A percentile compares a stretch with the other conserved stretches of the same genome.
phyloP scores from a whole-genome alignment of 2,888 invertebrate genomes.

The Crematogaster levior region DNA sequence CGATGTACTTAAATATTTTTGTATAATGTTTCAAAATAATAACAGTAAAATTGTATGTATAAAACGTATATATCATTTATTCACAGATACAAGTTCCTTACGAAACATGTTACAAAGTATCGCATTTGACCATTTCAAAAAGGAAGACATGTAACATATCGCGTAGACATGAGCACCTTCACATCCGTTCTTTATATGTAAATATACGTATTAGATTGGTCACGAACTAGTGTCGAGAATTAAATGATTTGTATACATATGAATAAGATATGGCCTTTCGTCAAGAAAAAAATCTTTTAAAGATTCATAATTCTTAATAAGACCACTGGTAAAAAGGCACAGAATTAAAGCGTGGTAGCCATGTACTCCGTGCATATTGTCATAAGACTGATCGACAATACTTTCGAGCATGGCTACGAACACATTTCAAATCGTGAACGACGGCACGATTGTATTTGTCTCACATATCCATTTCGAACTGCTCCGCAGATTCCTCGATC shows the following conservation, averaged over 20 bases:
- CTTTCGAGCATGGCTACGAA: constrained; percentile 64
- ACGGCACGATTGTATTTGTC: constrained; percentile 33
- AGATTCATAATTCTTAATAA: constrained; percentile 51
- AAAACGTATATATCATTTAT: constrained; percentile 66
- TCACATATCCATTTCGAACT: constrained; percentile 86
- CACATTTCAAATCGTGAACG: constrained; percentile 72
- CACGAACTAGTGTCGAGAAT: constrained; percentile 33
- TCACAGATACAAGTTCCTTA: constrained; percentile 61
- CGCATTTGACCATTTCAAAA: constrained; percentile 49
- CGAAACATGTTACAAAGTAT: constrained; percentile 70
- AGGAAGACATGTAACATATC: constrained; percentile 32
- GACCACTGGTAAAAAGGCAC: constrained; percentile 46
- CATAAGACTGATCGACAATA: constrained; percentile 32
- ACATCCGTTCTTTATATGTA: constrained; percentile 17
- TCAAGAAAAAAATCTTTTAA: constrained; percentile 46
- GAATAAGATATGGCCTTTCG: constrained; percentile 39
- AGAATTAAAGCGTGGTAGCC: constrained; percentile 47
- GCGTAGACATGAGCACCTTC: not conserved
- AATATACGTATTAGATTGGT: constrained; percentile 29
- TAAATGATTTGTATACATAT: constrained; percentile 40
- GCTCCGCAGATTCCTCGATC: constrained; percentile 83
- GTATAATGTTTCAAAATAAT: not conserved
- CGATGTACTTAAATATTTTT: not conserved
- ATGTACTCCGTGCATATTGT: constrained; percentile 28
- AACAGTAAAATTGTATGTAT: constrained; percentile 21